A percentile compares a stretch with the other conserved stretches of the same genome.
Evolutionary conservation across 2,113 vertebrate species (phyloP).

Genomic region (Eubucco bourcierii): DNA sequence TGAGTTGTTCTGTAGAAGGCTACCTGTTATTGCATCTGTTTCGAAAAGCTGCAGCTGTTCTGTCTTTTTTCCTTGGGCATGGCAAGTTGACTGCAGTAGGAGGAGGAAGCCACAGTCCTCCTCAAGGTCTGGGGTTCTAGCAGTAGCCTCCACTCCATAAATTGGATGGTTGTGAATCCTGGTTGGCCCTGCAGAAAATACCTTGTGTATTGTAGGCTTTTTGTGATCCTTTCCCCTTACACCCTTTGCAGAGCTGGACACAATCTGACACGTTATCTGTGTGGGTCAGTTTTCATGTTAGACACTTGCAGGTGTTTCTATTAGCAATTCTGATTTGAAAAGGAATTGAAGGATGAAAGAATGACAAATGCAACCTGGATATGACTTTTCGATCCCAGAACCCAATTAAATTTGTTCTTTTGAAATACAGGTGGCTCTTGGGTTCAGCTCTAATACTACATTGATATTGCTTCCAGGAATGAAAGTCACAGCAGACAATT

Average conservation of each 20-base stretch:
- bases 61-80: neutral
- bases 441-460: constrained; percentile 57
- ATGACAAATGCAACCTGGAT: constrained; percentile 56
- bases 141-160: neutral
- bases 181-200: neutral
- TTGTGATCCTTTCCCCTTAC: neutral
- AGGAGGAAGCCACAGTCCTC: neutral
- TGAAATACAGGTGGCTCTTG: constrained; percentile 23
- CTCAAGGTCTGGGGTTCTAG: neutral
- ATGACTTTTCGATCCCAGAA: constrained; percentile 58
- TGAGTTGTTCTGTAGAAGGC: neutral
- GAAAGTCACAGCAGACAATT: constrained; percentile 61
- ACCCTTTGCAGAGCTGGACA: neutral
- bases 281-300: constrained; percentile 18
- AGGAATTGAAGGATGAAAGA: constrained; percentile 52
- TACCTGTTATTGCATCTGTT: neutral
- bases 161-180: constrained; percentile 15
- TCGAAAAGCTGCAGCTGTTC: neutral
- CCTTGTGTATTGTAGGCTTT: neutral
- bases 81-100: neutral
- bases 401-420: constrained; percentile 66
- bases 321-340: constrained; percentile 61
- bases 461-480: constrained; percentile 68
- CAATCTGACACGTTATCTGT: constrained; percentile 37
- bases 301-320: constrained; percentile 40